Percentiles rank a stretch among this genome's conserved stretches.
phyloP scores from a whole-genome alignment of 2,113 vertebrate species.

The Centropristis striata region DNA sequence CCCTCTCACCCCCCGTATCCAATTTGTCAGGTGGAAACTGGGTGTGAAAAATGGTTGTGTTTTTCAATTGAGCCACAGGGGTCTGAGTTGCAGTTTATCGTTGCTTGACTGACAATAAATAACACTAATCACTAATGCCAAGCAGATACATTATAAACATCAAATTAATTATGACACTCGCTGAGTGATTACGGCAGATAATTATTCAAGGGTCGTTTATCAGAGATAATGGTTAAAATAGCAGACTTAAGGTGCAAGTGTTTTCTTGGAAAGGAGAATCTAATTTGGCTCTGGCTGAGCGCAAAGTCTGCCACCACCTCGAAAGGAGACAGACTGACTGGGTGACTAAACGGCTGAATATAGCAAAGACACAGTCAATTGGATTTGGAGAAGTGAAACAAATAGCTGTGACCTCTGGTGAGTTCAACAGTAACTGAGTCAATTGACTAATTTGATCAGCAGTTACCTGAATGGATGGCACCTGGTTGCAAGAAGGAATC shows the following conservation, averaged over 20 bases:
- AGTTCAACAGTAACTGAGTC: slow-evolving; percentile 59
- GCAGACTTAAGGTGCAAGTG: not conserved
- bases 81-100: slow-evolving; percentile 52
- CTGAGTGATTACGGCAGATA: slow-evolving; percentile 20
- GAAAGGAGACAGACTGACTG: slow-evolving; percentile 14
- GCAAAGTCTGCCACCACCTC: slow-evolving; percentile 16
- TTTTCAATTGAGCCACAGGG: slow-evolving; percentile 52
- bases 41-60: slow-evolving; percentile 65
- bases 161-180: slow-evolving; percentile 38
- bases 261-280: slow-evolving; percentile 22
- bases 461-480: slow-evolving; percentile 58
- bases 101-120: slow-evolving; percentile 56
- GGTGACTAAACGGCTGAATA: slow-evolving; percentile 45
- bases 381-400: slow-evolving; percentile 72
- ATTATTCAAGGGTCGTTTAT: slow-evolving; percentile 29
- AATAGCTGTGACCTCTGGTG: slow-evolving; percentile 53
- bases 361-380: slow-evolving; percentile 55
- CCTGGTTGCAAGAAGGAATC: slow-evolving; percentile 43
- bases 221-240: slow-evolving; percentile 11
- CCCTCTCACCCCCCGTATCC: not conserved
- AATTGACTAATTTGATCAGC: slow-evolving; percentile 63
- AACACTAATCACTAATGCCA: slow-evolving; percentile 40
- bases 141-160: slow-evolving; percentile 23
- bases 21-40: slow-evolving; percentile 71
- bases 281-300: slow-evolving; percentile 2